Percentiles rank a stretch among this genome's conserved stretches.
phyloP scores from a whole-genome alignment of 2,888 invertebrate genomes.

The Dynastes hyllus region DNA sequence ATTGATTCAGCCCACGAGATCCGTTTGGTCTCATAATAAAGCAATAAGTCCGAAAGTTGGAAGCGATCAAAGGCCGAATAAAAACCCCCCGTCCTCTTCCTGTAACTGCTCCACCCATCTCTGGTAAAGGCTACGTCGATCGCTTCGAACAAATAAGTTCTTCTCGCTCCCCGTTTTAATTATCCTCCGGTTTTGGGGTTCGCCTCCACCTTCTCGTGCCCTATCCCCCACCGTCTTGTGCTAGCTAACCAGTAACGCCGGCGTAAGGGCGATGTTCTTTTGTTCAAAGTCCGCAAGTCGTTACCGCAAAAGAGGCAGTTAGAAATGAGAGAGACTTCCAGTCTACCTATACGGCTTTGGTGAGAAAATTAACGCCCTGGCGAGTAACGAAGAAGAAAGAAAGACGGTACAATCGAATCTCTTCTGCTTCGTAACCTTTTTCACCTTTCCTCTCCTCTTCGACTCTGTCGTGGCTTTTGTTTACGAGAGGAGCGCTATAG shows the following conservation, averaged over 20 bases:
- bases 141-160: slow-evolving; percentile 30
- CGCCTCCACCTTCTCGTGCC: not conserved
- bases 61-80: slow-evolving; percentile 15
- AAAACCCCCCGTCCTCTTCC: not conserved
- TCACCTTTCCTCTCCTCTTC: too few relatives aligned
- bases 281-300: slow-evolving; percentile 16
- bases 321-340: not conserved
- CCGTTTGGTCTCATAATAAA: slow-evolving; percentile 1
- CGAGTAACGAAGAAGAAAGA: not conserved
- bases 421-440: too few relatives aligned
- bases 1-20: too few relatives aligned
- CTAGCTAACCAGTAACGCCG: not conserved
- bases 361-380: slow-evolving; percentile 15
- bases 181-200: slow-evolving; percentile 20
- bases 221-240: too few relatives aligned
- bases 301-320: slow-evolving; percentile 22
- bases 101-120: not conserved
- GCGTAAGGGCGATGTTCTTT: slow-evolving; percentile 8
- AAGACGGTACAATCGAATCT: slow-evolving; percentile 6
- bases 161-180: slow-evolving; percentile 31
- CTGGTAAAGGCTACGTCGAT: not conserved
- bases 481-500: too few relatives aligned
- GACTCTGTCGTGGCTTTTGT: too few relatives aligned
- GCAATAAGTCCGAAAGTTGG: slow-evolving; percentile 29
- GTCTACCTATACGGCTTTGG: not conserved